phyloP scores from a whole-genome alignment of 2,888 invertebrate genomes.

The Drosophila putrida region DNA sequence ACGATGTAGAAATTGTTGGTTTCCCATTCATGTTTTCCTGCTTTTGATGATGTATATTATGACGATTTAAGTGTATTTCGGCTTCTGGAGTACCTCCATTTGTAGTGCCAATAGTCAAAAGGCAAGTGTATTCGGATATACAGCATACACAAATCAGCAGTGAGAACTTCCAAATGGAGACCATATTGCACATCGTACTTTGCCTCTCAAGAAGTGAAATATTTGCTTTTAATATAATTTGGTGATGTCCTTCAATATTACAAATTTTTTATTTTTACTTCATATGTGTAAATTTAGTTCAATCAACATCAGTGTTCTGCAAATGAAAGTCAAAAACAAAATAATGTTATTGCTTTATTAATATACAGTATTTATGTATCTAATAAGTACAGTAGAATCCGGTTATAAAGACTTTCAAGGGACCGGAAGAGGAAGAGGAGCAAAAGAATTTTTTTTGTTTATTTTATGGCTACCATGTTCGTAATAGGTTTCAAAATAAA shows the following conservation, averaged over 20 bases:
- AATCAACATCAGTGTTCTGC: background rate
- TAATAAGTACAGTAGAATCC: no score
- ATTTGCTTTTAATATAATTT: background rate
- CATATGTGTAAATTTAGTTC: background rate
- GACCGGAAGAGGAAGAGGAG: no score
- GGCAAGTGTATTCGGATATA: conserved; percentile 13
- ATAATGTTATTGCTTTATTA: background rate
- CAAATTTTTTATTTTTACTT: background rate
- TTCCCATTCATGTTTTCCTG: conserved; percentile 27
- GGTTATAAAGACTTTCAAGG: no score
- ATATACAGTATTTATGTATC: no score
- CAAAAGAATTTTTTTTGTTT: no score
- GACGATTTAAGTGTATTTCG: conserved; percentile 24
- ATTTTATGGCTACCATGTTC: no score
- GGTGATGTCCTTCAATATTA: background rate
- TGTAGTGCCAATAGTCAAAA: conserved; percentile 12
- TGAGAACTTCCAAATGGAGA: conserved; percentile 36
- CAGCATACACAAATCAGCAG: conserved; percentile 41
- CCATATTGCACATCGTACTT: conserved; percentile 8
- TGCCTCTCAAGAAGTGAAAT: background rate
- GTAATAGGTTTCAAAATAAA: no score
- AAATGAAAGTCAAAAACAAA: background rate
- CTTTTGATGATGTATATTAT: conserved; percentile 22
- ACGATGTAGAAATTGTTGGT: conserved; percentile 15
- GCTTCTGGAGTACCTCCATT: background rate